These are phyloP conservation scores for Leptarthrus brevirostris DNA, from an alignment of 2,888 invertebrate species.

Conservation along the genomic window DNA sequence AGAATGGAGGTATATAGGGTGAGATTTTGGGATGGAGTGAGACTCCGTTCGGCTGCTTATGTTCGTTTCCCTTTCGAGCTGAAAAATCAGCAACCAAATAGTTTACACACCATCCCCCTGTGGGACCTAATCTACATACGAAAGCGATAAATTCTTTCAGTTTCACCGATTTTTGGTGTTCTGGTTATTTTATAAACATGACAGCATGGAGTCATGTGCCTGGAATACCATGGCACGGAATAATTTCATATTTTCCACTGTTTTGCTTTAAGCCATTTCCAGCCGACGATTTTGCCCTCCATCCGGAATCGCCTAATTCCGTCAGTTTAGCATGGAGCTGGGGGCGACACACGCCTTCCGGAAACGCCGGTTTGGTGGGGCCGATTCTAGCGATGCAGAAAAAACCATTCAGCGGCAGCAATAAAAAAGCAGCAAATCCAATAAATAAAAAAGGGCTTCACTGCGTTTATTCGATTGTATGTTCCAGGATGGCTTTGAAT, in stretches of 20 bases:
- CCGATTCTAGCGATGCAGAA: constrained; percentile 45
- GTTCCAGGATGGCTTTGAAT: neutral
- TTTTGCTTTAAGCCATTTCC: constrained; percentile 45
- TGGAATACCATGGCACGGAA: constrained; percentile 51
- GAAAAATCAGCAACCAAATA: constrained; percentile 31
- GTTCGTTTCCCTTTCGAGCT: neutral
- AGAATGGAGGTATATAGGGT: neutral
- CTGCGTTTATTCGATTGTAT: constrained; percentile 46
- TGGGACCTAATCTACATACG: constrained; percentile 51
- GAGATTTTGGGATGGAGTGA: neutral
- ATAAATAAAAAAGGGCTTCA: constrained; percentile 44
- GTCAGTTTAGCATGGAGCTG: constrained; percentile 14
- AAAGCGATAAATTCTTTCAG: constrained; percentile 53
- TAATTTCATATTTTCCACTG: constrained; percentile 52
- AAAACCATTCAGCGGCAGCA: constrained; percentile 36
- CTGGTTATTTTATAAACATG: constrained; percentile 53
- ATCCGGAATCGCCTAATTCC: constrained; percentile 46
- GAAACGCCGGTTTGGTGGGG: constrained; percentile 30
- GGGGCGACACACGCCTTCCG: constrained; percentile 30
- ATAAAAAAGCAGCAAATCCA: constrained; percentile 45
- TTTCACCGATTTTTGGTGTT: constrained; percentile 51
- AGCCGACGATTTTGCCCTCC: constrained; percentile 42
- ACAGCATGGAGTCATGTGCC: constrained; percentile 51
- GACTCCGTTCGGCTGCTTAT: neutral
- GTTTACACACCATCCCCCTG: constrained; percentile 32